phyloP scores from a whole-genome alignment of 2,797 vertebrate species.

The Enteromius viviparus region DNA sequence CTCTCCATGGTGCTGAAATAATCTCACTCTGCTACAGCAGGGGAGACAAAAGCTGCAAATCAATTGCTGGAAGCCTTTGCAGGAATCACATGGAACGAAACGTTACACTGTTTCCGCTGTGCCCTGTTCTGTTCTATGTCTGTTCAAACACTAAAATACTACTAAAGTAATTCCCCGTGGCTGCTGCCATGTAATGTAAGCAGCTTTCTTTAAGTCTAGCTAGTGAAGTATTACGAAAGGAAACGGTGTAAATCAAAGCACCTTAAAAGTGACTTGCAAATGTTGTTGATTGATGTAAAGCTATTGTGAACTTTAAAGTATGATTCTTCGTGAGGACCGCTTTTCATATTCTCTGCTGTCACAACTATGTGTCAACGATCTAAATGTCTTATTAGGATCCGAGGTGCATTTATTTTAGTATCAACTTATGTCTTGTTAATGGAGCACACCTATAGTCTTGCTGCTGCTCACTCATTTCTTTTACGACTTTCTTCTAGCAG shows the following conservation, averaged over 20 bases:
- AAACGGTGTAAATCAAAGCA: not conserved
- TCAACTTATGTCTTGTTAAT: not conserved
- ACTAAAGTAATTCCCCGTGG: conserved; percentile 25
- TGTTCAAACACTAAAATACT: conserved; percentile 20
- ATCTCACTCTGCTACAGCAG: conserved; percentile 20
- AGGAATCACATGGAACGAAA: conserved; percentile 21
- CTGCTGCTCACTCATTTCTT: not conserved
- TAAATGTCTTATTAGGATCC: conserved; percentile 19
- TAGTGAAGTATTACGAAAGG: conserved; percentile 13
- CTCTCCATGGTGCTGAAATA: conserved; percentile 46
- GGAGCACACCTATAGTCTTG: not conserved
- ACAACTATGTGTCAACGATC: not conserved
- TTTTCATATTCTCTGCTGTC: conserved; percentile 21
- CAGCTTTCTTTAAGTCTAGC: conserved; percentile 28
- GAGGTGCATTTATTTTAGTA: conserved; percentile 16
- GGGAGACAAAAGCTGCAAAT: conserved; percentile 23
- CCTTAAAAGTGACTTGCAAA: conserved; percentile 15
- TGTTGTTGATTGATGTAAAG: not conserved
- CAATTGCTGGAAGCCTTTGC: conserved; percentile 26
- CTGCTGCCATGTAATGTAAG: conserved; percentile 5
- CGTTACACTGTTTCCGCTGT: conserved; percentile 2
- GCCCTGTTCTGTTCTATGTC: conserved; percentile 7
- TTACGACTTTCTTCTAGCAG: not conserved
- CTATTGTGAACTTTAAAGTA: conserved; percentile 27
- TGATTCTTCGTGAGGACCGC: not conserved